Base-by-base conservation (phyloP, 2,113 vertebrate genomes). In the Anguilla japonica region DNA sequence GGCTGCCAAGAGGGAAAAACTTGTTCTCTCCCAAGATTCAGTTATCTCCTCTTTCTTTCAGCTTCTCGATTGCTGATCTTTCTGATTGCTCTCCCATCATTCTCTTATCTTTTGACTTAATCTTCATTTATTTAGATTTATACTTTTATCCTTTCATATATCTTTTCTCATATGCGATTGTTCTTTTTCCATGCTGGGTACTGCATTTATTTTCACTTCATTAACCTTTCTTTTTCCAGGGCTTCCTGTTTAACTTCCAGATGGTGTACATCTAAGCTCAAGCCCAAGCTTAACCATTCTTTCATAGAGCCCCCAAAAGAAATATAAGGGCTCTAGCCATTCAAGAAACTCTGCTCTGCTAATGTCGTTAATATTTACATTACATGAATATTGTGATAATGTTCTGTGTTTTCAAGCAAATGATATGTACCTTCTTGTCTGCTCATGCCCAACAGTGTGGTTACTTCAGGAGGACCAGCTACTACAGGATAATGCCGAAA, bases 401-500 rank as follows among this genome's bases (percentile, higher is more conserved):
- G 63, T 71, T 71, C 26, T 71, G 63, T 71, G 63, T n/a, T 71
- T 71, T 16, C 20, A 26, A 20, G 63, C 22, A 8, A 71, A 71
- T 71, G 7, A 71, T 22, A 71, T 71, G 57, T 20, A 60, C 67
- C 83, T 39, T 84, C 84, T 84, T 26, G 82, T 15, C 9, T 3
- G 5, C 20, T 26, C 60, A 6, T 41, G 26, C 34, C 22, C 81
- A 15, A 82, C 91, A 99, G 98, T 97, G 96, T 86, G 96, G 97
- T 91, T 99, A 99, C 94, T 99, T 99, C 94, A 96, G 97, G 93
- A 95, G 97, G 90, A 94, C 96, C 41, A 94, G 95, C 91, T 98
- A 98, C 91, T 99, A 98, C 95, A 96, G 95, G 87, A 95, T 97
- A 93, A 98, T 98, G 97, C 97, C 97, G 92, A 99, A 98, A 94